Base-by-base conservation (phyloP, 1,140 invertebrate species). In the Samia ricini region DNA sequence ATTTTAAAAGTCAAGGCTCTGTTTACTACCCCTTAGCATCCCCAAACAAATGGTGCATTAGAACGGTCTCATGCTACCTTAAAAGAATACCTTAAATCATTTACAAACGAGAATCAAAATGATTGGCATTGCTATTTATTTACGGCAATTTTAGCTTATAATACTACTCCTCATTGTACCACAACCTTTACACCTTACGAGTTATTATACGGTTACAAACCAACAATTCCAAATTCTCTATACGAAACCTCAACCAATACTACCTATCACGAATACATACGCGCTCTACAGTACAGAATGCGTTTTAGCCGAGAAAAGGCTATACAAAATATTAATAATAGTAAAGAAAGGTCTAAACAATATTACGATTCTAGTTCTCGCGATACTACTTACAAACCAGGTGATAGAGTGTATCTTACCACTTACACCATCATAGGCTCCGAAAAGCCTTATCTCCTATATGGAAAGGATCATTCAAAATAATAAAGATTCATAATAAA, bases 141-240 rank as follows among this genome's bases (percentile, higher is more conserved):
- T 21, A 73, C 69, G 5, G 68, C 70, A 23, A 64, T 77, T 42
- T 69, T 76, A 59, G 18, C 66, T 20, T 77, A 75, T 55, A 77
- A 86, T 59, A 82, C 74, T 12, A 71, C 62, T 23, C 55, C 54
- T 0, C 60, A 62, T 15, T 42, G 15, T 24, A 62, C 60, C 0
- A 62, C 60, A 18, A 10, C 24, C 5, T 83, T 65, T 22, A 71
- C 69, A 0, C 77, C 74, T 4, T 68, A 71, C 54, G 72, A 83
- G 63, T 61, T 83, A 56, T 26, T 85, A n/a, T 83, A 77, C 49
- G 81, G 73, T 42, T 33, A 71, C n/a, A 63, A 72, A 64, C 66
- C 80, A 24, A 10, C 2, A 2, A 62, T 75, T 33, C 77, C 77
- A 22, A 64, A 19, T 21, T 61, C 57, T 19, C 5, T 64, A 24